Base-by-base conservation (phyloP, 2,888 invertebrate species). In the Drosophila cyrtoloma region DNA sequence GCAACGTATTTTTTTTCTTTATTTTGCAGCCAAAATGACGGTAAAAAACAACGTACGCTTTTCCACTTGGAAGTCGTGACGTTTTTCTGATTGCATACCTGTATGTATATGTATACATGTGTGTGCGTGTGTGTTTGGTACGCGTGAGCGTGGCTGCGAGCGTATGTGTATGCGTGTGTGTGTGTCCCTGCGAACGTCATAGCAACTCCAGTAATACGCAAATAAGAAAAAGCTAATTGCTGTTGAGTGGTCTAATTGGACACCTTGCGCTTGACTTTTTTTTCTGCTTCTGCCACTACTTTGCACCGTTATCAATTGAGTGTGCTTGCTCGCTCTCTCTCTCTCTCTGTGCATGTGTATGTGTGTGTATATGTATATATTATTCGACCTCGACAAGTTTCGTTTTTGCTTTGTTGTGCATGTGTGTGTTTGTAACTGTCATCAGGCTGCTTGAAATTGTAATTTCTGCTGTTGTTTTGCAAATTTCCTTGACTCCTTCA, bases 1-100 rank as follows among this genome's bases (percentile, higher is more conserved):
- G 22, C 58, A 22, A 58, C 42, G 47, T 26, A 47, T 47, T 26
- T 47, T 44, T 44, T 26, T 9, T 16, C 28, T 9, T 69, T 64
- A 57, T 59, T 64, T 70, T 78, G 71, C 60, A 77, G 89, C 82
- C 82, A 66, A 83, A 82, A 75, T 73, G 68, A 79, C 71, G 73
- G 55, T 77, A 76, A 86, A 87, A 87, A 82, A 86, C 76, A 76
- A 81, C 87, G 81, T 80, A 87, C 82, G 83, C 56, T 80, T 89
- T 90, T 88, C 86, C 90, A 80, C 77, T 88, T 83, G 87, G 90
- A 86, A 87, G 86, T 83, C 81, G 86, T 88, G 90, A 90, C 87
- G 89, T 90, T 86, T 88, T 88, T 75, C 89, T 47, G 81, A 75
- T 80, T 80, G 82, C 79, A 80, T 73, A 79, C 50, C 70, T 64